Evolutionary conservation across 92 coral and sea anemone species (phyloP).

Genomic region (Bergia sp.): DNA sequence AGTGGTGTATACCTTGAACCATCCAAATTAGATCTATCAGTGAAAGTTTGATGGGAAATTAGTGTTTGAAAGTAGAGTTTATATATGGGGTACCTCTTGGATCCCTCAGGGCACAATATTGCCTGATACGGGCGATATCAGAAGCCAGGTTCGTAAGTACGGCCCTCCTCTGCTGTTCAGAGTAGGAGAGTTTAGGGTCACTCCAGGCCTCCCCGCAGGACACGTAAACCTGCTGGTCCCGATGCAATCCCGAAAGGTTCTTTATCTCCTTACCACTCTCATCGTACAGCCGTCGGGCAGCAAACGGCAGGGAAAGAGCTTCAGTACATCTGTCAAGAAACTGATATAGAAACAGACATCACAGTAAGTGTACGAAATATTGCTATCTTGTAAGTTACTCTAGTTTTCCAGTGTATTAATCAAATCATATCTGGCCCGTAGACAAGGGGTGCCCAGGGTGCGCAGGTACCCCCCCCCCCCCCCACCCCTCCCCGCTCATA

Average conservation of each 20-base stretch:
- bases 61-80: no score
- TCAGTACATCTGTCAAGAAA: constrained; percentile 93
- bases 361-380: not conserved
- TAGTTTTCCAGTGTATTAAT: no score
- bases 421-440: no score
- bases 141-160: constrained; percentile 88
- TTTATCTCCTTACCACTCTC: constrained; percentile 76
- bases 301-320: constrained; percentile 87
- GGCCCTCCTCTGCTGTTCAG: constrained; percentile 90
- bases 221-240: constrained; percentile 87
- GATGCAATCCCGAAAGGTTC: constrained; percentile 70
- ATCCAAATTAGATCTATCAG: no score
- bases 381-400: no score
- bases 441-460: no score
- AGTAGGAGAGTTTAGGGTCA: constrained; percentile 85
- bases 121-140: constrained; percentile 86
- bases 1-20: no score
- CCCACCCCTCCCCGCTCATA: no score
- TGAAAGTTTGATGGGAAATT: no score
- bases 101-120: constrained; percentile 78
- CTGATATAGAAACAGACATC: constrained; percentile 45
- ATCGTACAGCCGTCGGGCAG: constrained; percentile 85
- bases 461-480: no score
- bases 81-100: constrained; percentile 67
- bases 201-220: constrained; percentile 96